A percentile compares a stretch with the other conserved stretches of the same genome.
Conservation (phyloP, 1,140 invertebrate genomes). For the Spodoptera litura region DNA sequence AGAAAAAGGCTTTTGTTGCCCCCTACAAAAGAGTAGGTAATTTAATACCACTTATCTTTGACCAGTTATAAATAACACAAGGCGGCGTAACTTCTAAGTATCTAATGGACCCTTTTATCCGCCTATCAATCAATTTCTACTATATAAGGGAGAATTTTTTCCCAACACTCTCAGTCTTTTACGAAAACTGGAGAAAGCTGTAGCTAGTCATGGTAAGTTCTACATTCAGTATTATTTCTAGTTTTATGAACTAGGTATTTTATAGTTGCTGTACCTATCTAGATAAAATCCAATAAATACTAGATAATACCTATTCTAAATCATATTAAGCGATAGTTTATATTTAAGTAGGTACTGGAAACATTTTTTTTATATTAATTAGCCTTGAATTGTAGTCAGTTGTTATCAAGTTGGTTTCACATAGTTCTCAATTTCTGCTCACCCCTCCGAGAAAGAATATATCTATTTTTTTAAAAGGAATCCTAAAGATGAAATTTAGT, state of each 20-base stretch:
- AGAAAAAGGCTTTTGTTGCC: conserved; percentile 24
- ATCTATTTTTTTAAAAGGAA: too few relatives aligned
- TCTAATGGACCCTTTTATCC: conserved; percentile 71
- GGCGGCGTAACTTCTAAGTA: conserved; percentile 35
- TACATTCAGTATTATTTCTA: not conserved
- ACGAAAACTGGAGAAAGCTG: conserved; percentile 32
- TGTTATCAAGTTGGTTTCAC: too few relatives aligned
- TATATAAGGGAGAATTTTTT: conserved; percentile 64
- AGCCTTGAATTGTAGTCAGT: too few relatives aligned
- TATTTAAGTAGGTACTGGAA: too few relatives aligned
- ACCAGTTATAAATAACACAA: conserved; percentile 46
- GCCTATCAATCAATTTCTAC: conserved; percentile 67
- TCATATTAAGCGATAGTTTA: too few relatives aligned
- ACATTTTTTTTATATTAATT: too few relatives aligned
- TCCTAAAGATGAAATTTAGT: too few relatives aligned
- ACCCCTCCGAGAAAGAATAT: too few relatives aligned
- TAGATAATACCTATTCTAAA: too few relatives aligned
- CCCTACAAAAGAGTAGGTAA: conserved; percentile 34
- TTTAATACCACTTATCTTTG: conserved; percentile 36
- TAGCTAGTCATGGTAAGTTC: conserved; percentile 59
- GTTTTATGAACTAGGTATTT: not conserved
- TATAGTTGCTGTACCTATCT: too few relatives aligned
- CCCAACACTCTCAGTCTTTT: conserved; percentile 44
- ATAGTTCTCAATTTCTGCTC: too few relatives aligned
- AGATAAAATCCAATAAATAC: too few relatives aligned